Percentiles rank a stretch among this genome's conserved stretches.
Conservation (phyloP, 2,797 vertebrate species). For the Halcyon chelicuti region DNA sequence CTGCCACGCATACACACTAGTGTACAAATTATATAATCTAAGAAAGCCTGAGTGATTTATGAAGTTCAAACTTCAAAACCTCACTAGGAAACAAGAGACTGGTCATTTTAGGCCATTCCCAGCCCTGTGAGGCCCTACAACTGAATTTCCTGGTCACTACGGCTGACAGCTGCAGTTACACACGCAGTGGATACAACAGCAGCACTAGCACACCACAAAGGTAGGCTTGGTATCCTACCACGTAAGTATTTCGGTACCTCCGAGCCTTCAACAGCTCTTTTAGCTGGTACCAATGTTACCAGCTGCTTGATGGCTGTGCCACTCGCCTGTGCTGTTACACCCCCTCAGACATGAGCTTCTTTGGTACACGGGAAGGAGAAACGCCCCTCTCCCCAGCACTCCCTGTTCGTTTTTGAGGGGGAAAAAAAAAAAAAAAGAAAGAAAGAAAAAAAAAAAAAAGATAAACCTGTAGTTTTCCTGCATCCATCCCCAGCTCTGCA, state of each 20-base stretch:
- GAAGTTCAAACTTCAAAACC: background rate
- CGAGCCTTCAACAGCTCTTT: background rate
- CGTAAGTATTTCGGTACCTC: background rate
- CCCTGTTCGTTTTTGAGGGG: background rate
- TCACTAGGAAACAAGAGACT: background rate
- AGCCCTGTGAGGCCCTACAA: background rate
- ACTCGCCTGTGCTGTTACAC: accelerated
- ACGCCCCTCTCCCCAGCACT: background rate
- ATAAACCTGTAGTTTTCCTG: background rate
- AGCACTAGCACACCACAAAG: background rate
- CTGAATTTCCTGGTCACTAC: background rate
- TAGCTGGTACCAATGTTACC: background rate
- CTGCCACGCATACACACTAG: accelerated
- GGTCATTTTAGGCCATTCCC: background rate
- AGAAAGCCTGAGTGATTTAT: background rate
- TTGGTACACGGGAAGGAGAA: background rate
- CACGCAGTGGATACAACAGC: background rate
- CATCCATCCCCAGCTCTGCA: background rate
- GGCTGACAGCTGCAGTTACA: background rate
- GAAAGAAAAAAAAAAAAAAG: background rate
- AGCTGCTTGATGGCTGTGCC: no score
- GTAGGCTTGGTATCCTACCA: background rate
- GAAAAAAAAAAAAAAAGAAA: no score
- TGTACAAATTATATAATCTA: background rate
- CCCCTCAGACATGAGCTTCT: no score